phyloP scores from a whole-genome alignment of 2,797 vertebrate genomes.

The Pangasius larnaudii region DNA sequence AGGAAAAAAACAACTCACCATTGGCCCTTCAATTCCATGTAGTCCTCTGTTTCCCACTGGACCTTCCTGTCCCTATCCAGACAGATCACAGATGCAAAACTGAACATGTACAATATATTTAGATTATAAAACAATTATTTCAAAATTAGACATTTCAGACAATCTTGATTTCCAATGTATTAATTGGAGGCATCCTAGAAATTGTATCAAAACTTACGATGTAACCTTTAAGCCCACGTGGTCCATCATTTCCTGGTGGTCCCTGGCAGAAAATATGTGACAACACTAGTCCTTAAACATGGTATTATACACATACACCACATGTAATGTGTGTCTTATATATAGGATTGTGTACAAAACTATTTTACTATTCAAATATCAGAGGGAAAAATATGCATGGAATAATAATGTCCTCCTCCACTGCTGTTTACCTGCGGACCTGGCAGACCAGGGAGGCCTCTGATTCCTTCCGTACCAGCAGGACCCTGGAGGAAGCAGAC shows the following conservation, averaged over 20 bases:
- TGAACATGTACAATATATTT: background rate
- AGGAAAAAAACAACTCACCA: constrained; percentile 67
- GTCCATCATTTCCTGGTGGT: constrained; percentile 69
- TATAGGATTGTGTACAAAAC: background rate
- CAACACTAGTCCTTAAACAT: background rate
- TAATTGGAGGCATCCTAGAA: background rate
- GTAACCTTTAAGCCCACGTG: constrained; percentile 77
- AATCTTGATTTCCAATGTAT: background rate
- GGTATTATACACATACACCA: background rate
- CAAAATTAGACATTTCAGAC: background rate
- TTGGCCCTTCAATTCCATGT: constrained; percentile 74
- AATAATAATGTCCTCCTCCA: background rate
- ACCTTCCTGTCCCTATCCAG: constrained; percentile 72
- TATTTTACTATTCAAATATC: background rate
- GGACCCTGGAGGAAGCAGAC: constrained; percentile 71
- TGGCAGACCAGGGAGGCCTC: constrained; percentile 69
- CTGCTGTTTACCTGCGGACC: constrained; percentile 74
- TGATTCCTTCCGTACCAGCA: constrained; percentile 72
- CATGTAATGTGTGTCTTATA: too few species aligned
- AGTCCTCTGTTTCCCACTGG: constrained; percentile 71
- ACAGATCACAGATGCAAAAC: background rate
- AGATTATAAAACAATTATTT: background rate
- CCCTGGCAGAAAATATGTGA: constrained; percentile 68
- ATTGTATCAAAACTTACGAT: constrained; percentile 65
- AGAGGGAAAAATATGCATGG: background rate